These are phyloP conservation scores for Actinia equina DNA, from an alignment of 64 coral and sea anemone genomes.

Conservation along the genomic window DNA sequence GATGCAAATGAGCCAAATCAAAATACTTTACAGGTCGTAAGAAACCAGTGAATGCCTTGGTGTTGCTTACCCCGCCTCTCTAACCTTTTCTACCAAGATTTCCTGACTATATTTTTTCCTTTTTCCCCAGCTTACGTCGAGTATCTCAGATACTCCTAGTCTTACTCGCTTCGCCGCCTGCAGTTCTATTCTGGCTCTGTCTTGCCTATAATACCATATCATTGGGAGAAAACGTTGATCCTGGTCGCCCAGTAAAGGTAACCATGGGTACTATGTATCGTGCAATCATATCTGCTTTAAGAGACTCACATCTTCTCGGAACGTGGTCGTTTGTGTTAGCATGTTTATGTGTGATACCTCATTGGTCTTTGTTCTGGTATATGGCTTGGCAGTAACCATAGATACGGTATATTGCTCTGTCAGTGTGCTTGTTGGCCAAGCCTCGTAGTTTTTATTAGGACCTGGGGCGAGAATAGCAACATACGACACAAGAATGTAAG, in stretches of 20 bases:
- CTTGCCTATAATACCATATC: slow-evolving; percentile 17
- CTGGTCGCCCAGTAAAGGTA: background rate
- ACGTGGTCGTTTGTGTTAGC: slow-evolving; percentile 56
- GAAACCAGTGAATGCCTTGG: no score
- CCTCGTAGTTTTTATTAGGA: no score
- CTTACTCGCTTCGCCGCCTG: slow-evolving; percentile 38
- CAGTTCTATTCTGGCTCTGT: slow-evolving; percentile 37
- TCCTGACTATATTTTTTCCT: background rate
- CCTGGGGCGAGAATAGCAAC: no score
- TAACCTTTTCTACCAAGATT: background rate
- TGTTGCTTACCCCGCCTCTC: background rate
- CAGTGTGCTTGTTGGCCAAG: no score
- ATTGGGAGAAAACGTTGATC: background rate
- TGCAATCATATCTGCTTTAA: slow-evolving; percentile 39
- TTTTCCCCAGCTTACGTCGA: slow-evolving; percentile 38
- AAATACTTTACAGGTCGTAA: no score
- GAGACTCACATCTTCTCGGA: slow-evolving; percentile 48
- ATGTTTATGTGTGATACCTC: slow-evolving; percentile 45
- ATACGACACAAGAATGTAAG: no score
- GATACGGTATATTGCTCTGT: background rate
- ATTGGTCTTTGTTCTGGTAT: slow-evolving; percentile 68
- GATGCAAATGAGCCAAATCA: no score
- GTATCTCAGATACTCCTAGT: slow-evolving; percentile 15
- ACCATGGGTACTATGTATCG: slow-evolving; percentile 20
- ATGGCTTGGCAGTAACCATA: slow-evolving; percentile 49